Conservation (phyloP, 2,113 vertebrate genomes). For the Argyrosomus japonicus region DNA sequence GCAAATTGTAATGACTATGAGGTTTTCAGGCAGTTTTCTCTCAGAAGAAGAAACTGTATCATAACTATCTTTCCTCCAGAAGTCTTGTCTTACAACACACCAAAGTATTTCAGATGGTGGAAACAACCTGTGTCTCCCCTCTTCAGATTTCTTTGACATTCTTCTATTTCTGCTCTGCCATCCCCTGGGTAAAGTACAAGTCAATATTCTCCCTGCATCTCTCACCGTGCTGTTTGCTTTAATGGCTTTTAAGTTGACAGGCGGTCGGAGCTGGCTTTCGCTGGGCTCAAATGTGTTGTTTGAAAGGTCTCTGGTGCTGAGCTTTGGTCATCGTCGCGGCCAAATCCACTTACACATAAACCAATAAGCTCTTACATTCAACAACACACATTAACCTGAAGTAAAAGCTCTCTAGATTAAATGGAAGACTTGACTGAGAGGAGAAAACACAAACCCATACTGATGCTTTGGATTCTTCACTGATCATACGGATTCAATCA, state of each 20-base stretch:
- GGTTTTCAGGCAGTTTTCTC: slow-evolving; percentile 45
- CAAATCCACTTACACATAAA: slow-evolving; percentile 67
- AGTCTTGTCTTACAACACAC: slow-evolving; percentile 17
- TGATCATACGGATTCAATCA: background rate
- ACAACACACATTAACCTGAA: slow-evolving; percentile 50
- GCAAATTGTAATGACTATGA: slow-evolving; percentile 28
- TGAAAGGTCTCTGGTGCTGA: slow-evolving; percentile 50
- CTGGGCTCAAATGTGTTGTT: slow-evolving; percentile 53
- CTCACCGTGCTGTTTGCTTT: slow-evolving; percentile 64
- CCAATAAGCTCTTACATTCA: slow-evolving; percentile 52
- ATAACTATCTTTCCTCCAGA: slow-evolving; percentile 31
- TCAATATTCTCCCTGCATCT: slow-evolving; percentile 72
- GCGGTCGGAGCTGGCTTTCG: slow-evolving; percentile 58
- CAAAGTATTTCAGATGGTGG: slow-evolving; percentile 23
- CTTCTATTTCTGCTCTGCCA: slow-evolving; percentile 42
- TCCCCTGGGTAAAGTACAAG: slow-evolving; percentile 46
- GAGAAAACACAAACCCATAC: slow-evolving; percentile 24
- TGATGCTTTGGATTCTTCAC: slow-evolving; percentile 18
- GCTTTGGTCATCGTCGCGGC: slow-evolving; percentile 49
- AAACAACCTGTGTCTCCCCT: slow-evolving; percentile 36
- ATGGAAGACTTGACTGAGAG: slow-evolving; percentile 30
- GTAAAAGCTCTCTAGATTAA: slow-evolving; percentile 57
- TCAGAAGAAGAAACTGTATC: slow-evolving; percentile 28
- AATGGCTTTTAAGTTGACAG: slow-evolving; percentile 74
- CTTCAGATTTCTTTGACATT: slow-evolving; percentile 53